These are phyloP conservation scores for Hydropotes inermis DNA, from an alignment of 2,113 vertebrate species.

Conservation along the genomic window DNA sequence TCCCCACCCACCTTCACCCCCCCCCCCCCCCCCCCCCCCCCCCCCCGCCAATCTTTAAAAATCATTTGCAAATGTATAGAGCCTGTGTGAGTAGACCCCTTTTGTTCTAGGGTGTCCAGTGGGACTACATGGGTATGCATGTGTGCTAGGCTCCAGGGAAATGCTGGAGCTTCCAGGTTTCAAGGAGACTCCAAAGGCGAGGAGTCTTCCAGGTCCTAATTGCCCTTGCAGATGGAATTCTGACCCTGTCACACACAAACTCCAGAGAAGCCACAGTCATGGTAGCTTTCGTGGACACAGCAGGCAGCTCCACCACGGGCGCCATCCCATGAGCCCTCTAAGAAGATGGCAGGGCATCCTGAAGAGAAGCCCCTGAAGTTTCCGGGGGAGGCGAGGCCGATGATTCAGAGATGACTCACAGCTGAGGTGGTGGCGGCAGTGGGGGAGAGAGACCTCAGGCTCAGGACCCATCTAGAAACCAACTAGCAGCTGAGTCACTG, in stretches of 20 bases:
- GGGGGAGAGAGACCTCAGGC: neutral
- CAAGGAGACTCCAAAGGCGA: neutral
- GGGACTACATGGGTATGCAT: neutral
- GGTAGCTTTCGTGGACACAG: neutral
- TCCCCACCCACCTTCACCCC: neutral
- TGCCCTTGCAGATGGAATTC: neutral
- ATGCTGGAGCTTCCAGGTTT: neutral
- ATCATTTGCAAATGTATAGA: conserved; percentile 6
- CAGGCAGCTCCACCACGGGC: neutral
- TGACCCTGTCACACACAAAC: neutral
- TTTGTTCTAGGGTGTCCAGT: neutral
- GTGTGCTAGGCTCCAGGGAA: neutral
- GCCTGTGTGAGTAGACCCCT: neutral
- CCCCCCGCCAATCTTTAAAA: neutral
- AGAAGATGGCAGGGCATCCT: neutral
- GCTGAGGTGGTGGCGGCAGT: neutral
- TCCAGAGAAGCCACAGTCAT: neutral
- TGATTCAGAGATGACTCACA: conserved; percentile 13
- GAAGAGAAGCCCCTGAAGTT: neutral
- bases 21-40: accelerated
- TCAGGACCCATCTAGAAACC: neutral
- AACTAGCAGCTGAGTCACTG: neutral
- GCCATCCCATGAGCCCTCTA: neutral
- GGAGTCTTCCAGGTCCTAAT: neutral
- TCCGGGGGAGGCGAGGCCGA: neutral